Percentiles rank a stretch among this genome's conserved stretches.
phyloP scores from a whole-genome alignment of 2,113 vertebrate species.

The Zosterops lateralis region DNA sequence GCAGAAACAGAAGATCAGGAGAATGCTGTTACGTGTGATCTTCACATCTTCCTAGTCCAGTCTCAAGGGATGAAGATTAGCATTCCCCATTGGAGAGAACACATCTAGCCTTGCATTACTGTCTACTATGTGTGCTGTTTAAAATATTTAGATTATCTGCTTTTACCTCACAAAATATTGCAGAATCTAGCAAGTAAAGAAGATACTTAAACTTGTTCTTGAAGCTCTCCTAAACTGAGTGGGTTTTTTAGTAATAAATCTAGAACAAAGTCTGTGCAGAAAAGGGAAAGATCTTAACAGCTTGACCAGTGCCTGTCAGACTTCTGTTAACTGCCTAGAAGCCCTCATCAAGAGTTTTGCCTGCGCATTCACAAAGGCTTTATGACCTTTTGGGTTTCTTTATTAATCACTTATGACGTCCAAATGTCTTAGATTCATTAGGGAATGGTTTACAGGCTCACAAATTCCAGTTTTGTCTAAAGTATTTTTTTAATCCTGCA shows the following conservation, averaged over 20 bases:
- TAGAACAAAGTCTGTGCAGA: not conserved
- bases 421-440: not conserved
- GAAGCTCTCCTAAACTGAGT: not conserved
- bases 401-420: not conserved
- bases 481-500: not conserved
- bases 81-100: not conserved
- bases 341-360: not conserved
- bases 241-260: not conserved
- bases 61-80: not conserved
- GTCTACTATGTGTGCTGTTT: fast-evolving
- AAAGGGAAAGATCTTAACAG: not conserved
- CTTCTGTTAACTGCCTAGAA: not conserved
- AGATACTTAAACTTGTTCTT: not conserved
- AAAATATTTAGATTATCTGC: not conserved
- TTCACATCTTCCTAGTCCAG: not conserved
- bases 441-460: not conserved
- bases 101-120: not conserved
- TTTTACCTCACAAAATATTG: not conserved
- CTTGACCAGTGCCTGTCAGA: not conserved
- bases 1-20: not conserved
- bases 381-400: not conserved
- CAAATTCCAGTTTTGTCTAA: not conserved
- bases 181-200: not conserved
- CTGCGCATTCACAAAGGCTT: not conserved
- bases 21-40: not conserved